These are phyloP conservation scores for Scolopax rusticola DNA, from an alignment of 2,797 vertebrate genomes.

Conservation along the genomic window DNA sequence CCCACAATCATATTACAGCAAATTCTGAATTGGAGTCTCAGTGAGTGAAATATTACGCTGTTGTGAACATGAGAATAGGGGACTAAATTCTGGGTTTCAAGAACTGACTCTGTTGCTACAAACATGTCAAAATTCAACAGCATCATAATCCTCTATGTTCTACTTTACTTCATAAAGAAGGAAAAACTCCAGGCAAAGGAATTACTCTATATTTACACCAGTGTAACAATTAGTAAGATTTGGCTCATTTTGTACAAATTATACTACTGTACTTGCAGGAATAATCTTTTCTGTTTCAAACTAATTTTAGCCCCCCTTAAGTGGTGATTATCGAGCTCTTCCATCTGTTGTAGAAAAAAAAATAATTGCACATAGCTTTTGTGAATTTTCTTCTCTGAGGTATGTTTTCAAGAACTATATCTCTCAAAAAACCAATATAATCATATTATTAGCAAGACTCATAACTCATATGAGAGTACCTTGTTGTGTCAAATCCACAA, in stretches of 20 bases:
- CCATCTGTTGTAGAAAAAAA: constrained; percentile 52
- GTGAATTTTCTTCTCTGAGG: constrained; percentile 42
- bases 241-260: constrained; percentile 33
- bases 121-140: not conserved
- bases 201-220: constrained; percentile 58
- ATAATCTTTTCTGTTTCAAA: constrained; percentile 58
- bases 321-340: constrained; percentile 41
- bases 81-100: not conserved
- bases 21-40: constrained; percentile 41
- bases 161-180: not conserved
- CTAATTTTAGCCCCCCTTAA: constrained; percentile 65
- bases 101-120: not conserved
- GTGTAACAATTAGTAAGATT: constrained; percentile 38
- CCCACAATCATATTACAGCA: constrained; percentile 57
- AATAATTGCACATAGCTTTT: constrained; percentile 45
- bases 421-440: constrained; percentile 18
- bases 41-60: constrained; percentile 17
- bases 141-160: not conserved
- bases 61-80: not conserved
- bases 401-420: constrained; percentile 27
- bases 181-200: not conserved
- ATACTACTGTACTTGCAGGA: constrained; percentile 54
- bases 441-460: constrained; percentile 37
- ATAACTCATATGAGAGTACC: constrained; percentile 49
- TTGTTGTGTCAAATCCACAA: constrained; percentile 13